phyloP scores from a whole-genome alignment of 1,140 invertebrate species.

The Apis cerana region DNA sequence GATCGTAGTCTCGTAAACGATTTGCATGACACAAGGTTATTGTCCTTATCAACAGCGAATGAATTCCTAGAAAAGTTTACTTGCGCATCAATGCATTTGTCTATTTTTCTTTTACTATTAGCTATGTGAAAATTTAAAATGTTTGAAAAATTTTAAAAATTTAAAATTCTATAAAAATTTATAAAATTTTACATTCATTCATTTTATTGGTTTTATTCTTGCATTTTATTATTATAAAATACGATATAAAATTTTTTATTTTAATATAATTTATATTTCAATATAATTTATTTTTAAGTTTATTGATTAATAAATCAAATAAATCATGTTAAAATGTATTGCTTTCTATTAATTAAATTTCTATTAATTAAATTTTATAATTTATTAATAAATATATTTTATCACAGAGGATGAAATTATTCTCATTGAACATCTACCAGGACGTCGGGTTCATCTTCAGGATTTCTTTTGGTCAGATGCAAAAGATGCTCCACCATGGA shows the following conservation, averaged over 20 bases:
- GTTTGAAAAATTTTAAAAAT: background rate
- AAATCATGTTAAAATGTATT: background rate
- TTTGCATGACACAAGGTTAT: constrained; percentile 39
- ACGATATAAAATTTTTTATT: background rate
- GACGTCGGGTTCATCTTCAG: constrained; percentile 85
- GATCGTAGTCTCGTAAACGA: constrained; percentile 40
- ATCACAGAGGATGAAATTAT: constrained; percentile 78
- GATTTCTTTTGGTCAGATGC: constrained; percentile 94
- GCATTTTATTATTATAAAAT: background rate
- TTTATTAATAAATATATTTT: background rate
- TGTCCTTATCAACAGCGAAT: constrained; percentile 47
- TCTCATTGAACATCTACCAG: constrained; percentile 80
- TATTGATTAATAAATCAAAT: background rate
- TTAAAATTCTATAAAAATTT: background rate
- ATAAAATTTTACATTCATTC: background rate
- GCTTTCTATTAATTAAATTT: background rate
- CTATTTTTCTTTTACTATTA: background rate
- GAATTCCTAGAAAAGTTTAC: constrained; percentile 22
- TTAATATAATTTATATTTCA: too few relatives aligned
- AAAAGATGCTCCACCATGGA: constrained; percentile 85
- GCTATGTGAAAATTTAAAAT: background rate
- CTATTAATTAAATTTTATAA: background rate
- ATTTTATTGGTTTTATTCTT: background rate
- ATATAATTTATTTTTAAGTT: background rate
- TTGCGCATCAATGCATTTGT: background rate